Evolutionary conservation across 2,888 invertebrate species (phyloP).

Genomic region (Melieria crassipennis): DNA sequence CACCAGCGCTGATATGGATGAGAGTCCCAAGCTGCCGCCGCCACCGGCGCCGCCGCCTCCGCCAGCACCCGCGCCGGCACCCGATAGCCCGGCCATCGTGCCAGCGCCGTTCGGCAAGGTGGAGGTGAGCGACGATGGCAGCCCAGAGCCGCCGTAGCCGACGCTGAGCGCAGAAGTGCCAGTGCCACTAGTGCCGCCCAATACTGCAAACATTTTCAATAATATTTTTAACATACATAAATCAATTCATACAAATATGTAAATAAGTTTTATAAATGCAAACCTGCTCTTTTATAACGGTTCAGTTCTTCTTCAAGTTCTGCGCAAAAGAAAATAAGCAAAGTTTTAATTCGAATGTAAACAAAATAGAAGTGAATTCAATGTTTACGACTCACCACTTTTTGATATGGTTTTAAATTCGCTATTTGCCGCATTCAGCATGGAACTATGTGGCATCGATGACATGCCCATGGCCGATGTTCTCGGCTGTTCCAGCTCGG

Average conservation of each 20-base stretch:
- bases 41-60: slow-evolving; percentile 36
- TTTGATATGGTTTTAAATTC: slow-evolving; percentile 64
- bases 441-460: slow-evolving; percentile 59
- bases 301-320: slow-evolving; percentile 63
- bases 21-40: slow-evolving; percentile 46
- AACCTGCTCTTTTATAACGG: slow-evolving; percentile 59
- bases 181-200: slow-evolving; percentile 49
- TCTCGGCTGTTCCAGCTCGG: slow-evolving; percentile 87
- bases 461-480: slow-evolving; percentile 61
- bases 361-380: neutral
- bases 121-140: slow-evolving; percentile 58
- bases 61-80: slow-evolving; percentile 37
- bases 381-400: slow-evolving; percentile 51
- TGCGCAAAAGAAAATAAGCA: slow-evolving; percentile 33
- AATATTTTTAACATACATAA: neutral
- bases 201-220: slow-evolving; percentile 41
- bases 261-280: neutral
- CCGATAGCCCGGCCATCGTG: slow-evolving; percentile 45
- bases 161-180: slow-evolving; percentile 51
- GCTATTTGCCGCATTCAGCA: slow-evolving; percentile 58
- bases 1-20: slow-evolving; percentile 61
- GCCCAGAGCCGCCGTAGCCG: slow-evolving; percentile 49
- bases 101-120: slow-evolving; percentile 56
- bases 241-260: neutral
- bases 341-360: neutral